phyloP scores from a whole-genome alignment of 2,113 vertebrate genomes.

The human region DNA sequence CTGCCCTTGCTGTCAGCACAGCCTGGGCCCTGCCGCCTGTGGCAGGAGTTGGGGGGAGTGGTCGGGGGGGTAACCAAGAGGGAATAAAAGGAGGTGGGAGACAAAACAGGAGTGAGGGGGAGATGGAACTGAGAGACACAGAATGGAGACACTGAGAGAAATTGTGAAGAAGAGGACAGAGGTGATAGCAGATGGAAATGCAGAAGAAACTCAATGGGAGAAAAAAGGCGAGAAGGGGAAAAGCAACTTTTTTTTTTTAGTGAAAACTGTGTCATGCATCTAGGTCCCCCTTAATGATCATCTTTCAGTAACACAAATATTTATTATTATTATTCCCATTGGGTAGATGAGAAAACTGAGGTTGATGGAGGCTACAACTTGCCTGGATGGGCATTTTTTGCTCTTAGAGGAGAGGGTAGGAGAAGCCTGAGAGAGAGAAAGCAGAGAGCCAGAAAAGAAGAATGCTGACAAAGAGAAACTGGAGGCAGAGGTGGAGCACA shows the following conservation, averaged over 20 bases:
- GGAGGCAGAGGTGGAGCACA: not conserved
- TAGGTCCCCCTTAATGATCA: not conserved
- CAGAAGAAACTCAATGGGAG: not conserved
- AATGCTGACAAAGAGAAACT: not conserved
- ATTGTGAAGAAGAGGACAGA: not conserved
- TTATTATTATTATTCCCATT: not conserved
- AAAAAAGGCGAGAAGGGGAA: not conserved
- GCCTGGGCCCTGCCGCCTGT: not conserved
- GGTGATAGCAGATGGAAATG: not conserved
- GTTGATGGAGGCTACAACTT: not conserved
- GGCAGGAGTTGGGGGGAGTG: not conserved
- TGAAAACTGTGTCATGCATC: not conserved
- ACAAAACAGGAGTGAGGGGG: not conserved
- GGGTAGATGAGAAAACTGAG: constrained; percentile 9
- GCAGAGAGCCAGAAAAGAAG: not conserved
- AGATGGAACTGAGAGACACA: not conserved
- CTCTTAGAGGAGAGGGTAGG: not conserved
- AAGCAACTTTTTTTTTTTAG: not conserved
- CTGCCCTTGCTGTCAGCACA: not conserved
- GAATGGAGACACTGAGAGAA: not conserved
- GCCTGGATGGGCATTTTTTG: not conserved
- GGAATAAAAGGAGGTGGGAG: not conserved
- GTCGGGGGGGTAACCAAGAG: not conserved
- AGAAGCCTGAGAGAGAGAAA: not conserved
- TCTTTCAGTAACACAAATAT: not conserved